Evolutionary conservation across 1,140 invertebrate species (phyloP), one percentile per base, ranked within the genome.

Genomic region (Pachypeltis micranthus): DNA sequence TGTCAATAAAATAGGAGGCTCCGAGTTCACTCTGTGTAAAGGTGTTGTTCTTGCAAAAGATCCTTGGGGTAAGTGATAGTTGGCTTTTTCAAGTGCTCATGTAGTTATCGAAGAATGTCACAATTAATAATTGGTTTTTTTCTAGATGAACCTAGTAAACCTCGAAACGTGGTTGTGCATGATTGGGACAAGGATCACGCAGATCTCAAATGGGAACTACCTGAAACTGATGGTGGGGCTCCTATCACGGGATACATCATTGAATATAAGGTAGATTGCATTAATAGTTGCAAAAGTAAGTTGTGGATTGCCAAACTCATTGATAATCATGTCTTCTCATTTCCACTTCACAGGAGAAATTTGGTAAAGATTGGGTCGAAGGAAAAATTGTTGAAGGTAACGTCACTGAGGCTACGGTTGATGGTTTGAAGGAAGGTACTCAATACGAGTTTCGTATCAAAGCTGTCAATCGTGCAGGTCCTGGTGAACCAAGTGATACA

Each of bases 181-280:
- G 94, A 98, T 71, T 98, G 94, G 94, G 93, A 96, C 73, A 92
- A 90, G 68, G 91, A 96, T 72, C 91, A 94, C 72, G 93, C 93
- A 31, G 92, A 96, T 74, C 77, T 97, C 3, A 91, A 88, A 75
- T 96, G 92, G 88, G 81, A 84, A 1, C 88, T 88, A 71, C 93
- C 93, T 23, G 90, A 91, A 62, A 88, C 77, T 64, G 92, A 96
- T 74, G 93, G 93, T 63, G 93, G 93, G 66, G 88, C 93, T 66
- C 90, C 91, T n/a, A 96, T 98, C 68, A 91, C 90, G 54, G 86
- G 88, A 54, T 97, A 97, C 73, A 75, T 96, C 61, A 88, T 96
- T 73, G 93, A 97, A 77, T 93, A 85, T 72, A 93, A 91, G 65
- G 74, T 76, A 71, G 62, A 66, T 51, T n/a, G n/a, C n/a, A n/a